Evolutionary conservation across 2,113 vertebrate genomes (phyloP).

Genomic region (Thermophis baileyi): DNA sequence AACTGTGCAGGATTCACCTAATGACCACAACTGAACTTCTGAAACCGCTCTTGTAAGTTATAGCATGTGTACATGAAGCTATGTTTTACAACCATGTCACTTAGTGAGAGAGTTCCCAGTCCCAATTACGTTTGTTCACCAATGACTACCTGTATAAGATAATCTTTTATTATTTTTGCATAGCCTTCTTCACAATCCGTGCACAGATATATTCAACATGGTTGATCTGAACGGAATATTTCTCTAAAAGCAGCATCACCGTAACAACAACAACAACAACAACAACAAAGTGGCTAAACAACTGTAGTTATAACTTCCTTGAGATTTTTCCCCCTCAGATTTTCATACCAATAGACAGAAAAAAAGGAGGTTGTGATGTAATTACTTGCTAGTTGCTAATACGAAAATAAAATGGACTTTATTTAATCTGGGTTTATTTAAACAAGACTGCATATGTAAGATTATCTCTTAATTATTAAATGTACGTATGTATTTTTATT

Average conservation of each 20-base stretch:
- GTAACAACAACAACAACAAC: too few species aligned
- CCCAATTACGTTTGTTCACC: neutral
- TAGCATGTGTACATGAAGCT: neutral
- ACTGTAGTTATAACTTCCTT: neutral
- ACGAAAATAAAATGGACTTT: neutral
- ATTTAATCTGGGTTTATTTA: neutral
- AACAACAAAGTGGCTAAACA: neutral
- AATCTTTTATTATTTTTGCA: neutral
- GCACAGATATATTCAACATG: neutral
- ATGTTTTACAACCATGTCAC: neutral
- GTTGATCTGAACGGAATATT: neutral
- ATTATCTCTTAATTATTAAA: neutral
- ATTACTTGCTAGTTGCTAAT: neutral
- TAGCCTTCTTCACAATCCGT: neutral
- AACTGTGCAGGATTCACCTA: neutral
- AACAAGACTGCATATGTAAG: neutral
- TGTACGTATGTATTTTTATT: neutral
- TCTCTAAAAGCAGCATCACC: neutral
- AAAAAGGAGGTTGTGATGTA: neutral
- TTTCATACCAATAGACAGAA: neutral
- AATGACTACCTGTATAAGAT: neutral
- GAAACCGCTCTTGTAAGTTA: neutral
- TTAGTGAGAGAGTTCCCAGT: neutral
- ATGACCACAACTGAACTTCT: neutral
- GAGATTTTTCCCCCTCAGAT: neutral